Evolutionary conservation across 2,888 invertebrate genomes (phyloP).

Genomic region (Athetis lepigone): DNA sequence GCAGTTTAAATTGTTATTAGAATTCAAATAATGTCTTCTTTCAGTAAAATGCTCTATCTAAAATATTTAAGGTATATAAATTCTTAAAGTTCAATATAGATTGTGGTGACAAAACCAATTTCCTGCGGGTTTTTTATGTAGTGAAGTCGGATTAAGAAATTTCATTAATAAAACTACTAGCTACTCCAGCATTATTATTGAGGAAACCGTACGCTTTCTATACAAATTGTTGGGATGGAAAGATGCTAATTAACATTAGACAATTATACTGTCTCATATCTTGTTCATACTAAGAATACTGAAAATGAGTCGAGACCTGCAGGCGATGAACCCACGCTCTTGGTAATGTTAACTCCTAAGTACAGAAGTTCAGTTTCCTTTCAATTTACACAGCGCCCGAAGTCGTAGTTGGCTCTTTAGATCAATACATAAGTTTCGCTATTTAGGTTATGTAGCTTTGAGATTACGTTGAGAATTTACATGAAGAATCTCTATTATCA

Average conservation of each 20-base stretch:
- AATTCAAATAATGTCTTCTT: too few relatives aligned
- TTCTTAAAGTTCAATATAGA: too few relatives aligned
- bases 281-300: slow-evolving; percentile 14
- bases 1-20: too few relatives aligned
- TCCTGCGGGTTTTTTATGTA: slow-evolving; percentile 31
- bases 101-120: slow-evolving; percentile 52
- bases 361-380: slow-evolving; percentile 16
- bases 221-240: background rate
- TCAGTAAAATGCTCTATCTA: too few relatives aligned
- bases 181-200: slow-evolving; percentile 15
- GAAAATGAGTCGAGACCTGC: slow-evolving; percentile 17
- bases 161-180: slow-evolving; percentile 14
- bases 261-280: slow-evolving; percentile 6
- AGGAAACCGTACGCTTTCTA: background rate
- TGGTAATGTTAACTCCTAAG: slow-evolving; percentile 20
- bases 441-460: slow-evolving; percentile 3
- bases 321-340: slow-evolving; percentile 22
- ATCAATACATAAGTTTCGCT: slow-evolving; percentile 1
- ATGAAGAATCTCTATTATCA: too few relatives aligned
- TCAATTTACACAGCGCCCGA: background rate
- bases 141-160: slow-evolving; percentile 14
- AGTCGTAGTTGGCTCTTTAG: slow-evolving; percentile 5
- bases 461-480: slow-evolving; percentile 2
- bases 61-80: too few relatives aligned
- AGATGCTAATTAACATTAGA: slow-evolving; percentile 11